Conservation (phyloP, 2,797 vertebrate species). For the Pteropus rufus region DNA sequence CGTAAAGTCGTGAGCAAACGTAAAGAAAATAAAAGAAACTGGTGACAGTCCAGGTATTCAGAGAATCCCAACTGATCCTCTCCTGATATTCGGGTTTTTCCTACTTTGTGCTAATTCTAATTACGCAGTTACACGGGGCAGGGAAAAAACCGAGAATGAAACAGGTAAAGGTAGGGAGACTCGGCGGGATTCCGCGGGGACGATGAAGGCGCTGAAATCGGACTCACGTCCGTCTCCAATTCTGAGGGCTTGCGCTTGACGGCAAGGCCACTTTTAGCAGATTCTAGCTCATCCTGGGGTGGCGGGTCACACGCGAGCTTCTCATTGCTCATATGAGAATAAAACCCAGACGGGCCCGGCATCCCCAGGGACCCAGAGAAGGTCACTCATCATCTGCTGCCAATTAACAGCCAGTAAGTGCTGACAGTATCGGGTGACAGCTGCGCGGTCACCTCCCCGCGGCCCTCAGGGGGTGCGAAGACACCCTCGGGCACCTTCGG, state of each 20-base stretch:
- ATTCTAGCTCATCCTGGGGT: neutral
- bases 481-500: neutral
- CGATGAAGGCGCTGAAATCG: neutral
- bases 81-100: neutral
- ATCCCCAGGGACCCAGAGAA: neutral
- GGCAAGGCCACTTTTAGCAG: neutral
- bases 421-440: too few relatives aligned
- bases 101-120: neutral
- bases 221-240: too few relatives aligned
- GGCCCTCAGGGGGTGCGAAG: neutral
- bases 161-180: neutral
- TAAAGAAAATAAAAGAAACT: too few relatives aligned
- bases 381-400: neutral
- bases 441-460: too few relatives aligned
- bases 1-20: neutral
- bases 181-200: neutral
- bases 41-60: neutral
- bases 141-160: neutral
- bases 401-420: too few relatives aligned
- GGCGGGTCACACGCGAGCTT: too few relatives aligned
- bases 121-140: too few relatives aligned
- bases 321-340: too few relatives aligned
- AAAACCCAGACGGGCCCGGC: neutral
- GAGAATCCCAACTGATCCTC: rapidly evolving
- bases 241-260: neutral